Percentiles rank a stretch among this genome's conserved stretches.
Conservation (phyloP, 1,140 invertebrate genomes). For the Physella acuta region DNA sequence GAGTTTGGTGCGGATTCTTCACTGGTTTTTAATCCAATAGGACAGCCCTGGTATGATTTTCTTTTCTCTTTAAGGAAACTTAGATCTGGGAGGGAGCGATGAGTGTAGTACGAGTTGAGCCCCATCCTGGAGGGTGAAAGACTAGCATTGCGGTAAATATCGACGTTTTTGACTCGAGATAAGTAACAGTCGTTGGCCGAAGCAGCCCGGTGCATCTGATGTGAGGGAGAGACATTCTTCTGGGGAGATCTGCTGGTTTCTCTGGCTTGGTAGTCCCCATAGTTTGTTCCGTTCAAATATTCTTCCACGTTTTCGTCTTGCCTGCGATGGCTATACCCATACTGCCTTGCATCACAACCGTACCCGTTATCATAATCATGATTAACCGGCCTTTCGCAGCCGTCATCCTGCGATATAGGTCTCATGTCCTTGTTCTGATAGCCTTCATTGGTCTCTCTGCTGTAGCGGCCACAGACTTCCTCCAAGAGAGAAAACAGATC, state of each 20-base stretch:
- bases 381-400: too few species aligned
- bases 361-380: background rate
- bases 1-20: constrained; percentile 13
- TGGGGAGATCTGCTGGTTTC: background rate
- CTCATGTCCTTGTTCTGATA: background rate
- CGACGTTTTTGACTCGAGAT: background rate
- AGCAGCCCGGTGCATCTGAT: constrained; percentile 13
- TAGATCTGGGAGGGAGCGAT: constrained; percentile 49
- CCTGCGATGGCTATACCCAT: background rate
- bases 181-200: constrained; percentile 29
- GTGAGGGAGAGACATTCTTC: constrained; percentile 6
- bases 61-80: constrained; percentile 37
- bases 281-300: background rate
- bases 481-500: constrained; percentile 45
- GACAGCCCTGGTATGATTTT: background rate
- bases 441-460: background rate
- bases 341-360: background rate
- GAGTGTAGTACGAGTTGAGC: constrained; percentile 39
- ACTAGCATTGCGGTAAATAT: constrained; percentile 27
- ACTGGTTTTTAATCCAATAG: background rate
- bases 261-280: background rate
- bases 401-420: background rate
- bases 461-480: constrained; percentile 34
- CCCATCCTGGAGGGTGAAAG: constrained; percentile 31
- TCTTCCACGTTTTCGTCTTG: background rate